phyloP scores from a whole-genome alignment of 2,888 invertebrate species.

The Muschampia plurimacula region DNA sequence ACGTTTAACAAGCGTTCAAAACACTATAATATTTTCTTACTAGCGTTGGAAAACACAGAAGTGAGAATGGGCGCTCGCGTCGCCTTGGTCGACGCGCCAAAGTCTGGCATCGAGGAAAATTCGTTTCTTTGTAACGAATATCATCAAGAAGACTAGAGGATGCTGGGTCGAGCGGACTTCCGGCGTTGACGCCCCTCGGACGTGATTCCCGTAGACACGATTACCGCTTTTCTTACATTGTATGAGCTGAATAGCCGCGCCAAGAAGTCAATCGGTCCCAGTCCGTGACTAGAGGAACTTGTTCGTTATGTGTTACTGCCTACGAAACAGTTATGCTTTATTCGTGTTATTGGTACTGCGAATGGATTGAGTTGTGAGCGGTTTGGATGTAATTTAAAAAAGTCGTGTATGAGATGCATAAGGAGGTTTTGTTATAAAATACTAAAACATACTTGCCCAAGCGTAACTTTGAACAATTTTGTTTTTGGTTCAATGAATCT shows the following conservation, averaged over 20 bases:
- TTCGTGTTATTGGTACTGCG: not conserved
- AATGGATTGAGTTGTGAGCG: not conserved
- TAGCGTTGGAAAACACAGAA: not conserved
- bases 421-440: no score
- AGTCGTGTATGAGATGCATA: no score
- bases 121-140: conserved; percentile 12
- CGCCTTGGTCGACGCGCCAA: not conserved
- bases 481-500: no score
- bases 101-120: not conserved
- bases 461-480: no score
- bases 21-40: not conserved
- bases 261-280: conserved; percentile 67
- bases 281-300: conserved; percentile 55
- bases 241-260: conserved; percentile 68
- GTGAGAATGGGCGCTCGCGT: not conserved
- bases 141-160: conserved; percentile 4
- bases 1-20: not conserved
- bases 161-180: conserved; percentile 70
- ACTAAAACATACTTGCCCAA: no score
- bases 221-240: conserved; percentile 78
- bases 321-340: conserved; percentile 1
- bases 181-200: conserved; percentile 76
- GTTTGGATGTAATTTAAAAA: no score
- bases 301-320: conserved; percentile 5
- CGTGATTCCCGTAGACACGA: conserved; percentile 75